A percentile compares a stretch with the other conserved stretches of the same genome.
Evolutionary conservation across 2,113 vertebrate species (phyloP).

Genomic region (Numida meleagris): DNA sequence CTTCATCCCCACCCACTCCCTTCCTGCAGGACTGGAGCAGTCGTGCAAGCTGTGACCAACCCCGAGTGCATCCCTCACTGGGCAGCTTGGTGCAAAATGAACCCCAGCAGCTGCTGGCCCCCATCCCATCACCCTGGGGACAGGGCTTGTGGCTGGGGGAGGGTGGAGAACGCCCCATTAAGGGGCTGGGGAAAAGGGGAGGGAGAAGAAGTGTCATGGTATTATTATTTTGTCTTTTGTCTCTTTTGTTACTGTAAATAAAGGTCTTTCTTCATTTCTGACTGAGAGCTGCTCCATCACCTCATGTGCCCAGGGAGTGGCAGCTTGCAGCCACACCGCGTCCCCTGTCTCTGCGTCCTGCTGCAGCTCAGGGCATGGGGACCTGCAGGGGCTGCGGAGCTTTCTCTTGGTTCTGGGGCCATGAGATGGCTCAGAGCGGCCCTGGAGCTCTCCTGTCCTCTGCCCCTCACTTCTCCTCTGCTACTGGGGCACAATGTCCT

Average conservation of each 20-base stretch:
- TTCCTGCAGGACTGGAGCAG: not conserved
- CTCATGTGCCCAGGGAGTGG: rapidly evolving
- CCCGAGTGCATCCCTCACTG: rapidly evolving
- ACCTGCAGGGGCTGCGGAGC: not conserved
- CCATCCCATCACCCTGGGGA: rapidly evolving
- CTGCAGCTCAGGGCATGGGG: not conserved
- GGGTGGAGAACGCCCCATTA: not conserved
- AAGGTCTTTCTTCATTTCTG: constrained; percentile 65
- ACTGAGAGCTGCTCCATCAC: not conserved
- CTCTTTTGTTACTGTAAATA: constrained; percentile 76
- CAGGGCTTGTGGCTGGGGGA: not conserved
- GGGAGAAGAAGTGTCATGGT: not conserved
- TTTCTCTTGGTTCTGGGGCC: not conserved
- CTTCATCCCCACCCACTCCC: too few species aligned
- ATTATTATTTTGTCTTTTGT: not conserved
- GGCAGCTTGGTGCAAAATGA: not conserved
- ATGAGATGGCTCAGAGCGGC: not conserved
- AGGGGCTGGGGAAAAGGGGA: not conserved
- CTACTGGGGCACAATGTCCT: rapidly evolving
- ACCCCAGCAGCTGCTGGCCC: not conserved
- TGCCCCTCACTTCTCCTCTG: not conserved
- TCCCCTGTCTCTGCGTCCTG: not conserved
- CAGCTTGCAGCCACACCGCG: rapidly evolving
- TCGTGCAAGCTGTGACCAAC: not conserved
- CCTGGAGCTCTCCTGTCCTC: not conserved